These are phyloP conservation scores for Rhopalosiphum maidis DNA, from an alignment of 1,140 invertebrate species.

Conservation along the genomic window DNA sequence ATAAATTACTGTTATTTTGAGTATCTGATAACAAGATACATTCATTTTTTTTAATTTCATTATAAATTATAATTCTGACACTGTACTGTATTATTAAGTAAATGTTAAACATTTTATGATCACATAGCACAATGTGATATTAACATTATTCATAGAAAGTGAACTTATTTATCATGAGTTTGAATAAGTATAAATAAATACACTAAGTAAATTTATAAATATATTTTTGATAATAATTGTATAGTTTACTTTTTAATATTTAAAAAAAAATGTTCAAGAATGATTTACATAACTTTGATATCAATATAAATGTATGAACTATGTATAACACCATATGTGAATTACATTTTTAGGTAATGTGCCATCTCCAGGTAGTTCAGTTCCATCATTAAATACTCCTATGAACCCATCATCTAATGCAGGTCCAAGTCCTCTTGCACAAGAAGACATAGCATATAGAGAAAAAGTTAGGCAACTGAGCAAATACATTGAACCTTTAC, in stretches of 20 bases:
- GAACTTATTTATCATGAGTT: background rate
- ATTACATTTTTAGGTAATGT: constrained; percentile 10
- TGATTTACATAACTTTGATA: background rate
- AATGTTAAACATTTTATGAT: background rate
- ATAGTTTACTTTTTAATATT: background rate
- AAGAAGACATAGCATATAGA: constrained; percentile 87
- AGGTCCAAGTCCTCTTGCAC: constrained; percentile 71
- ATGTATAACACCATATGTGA: background rate
- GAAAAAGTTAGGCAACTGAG: constrained; percentile 91
- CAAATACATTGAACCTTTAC: constrained; percentile 91
- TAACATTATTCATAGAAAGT: background rate
- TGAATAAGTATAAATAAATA: background rate
- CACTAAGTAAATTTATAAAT: no score
- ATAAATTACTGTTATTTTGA: no score
- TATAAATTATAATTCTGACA: background rate
- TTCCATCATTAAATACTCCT: constrained; percentile 77
- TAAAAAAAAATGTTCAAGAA: background rate
- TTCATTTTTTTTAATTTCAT: background rate
- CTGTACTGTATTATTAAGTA: background rate
- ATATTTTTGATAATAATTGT: background rate
- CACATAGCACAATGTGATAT: background rate
- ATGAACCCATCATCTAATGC: constrained; percentile 69
- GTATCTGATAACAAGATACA: background rate
- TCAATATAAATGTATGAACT: background rate
- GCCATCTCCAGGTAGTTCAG: constrained; percentile 71